Percentiles rank a stretch among this genome's conserved stretches.
Conservation (phyloP, 2,888 invertebrate species). For the Leptopilina syphax region DNA sequence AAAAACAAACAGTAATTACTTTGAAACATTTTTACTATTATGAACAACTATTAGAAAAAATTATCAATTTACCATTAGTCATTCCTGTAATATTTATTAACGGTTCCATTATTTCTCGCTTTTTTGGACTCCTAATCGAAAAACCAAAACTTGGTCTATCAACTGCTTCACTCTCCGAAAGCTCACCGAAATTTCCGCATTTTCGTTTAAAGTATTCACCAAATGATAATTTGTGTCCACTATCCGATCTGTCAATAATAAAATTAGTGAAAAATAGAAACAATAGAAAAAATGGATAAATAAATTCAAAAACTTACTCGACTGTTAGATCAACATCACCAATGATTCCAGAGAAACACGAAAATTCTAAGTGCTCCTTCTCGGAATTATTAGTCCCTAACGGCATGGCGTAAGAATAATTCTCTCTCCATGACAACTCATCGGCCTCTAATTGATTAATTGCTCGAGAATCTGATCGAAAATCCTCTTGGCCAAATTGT, state of each 20-base stretch:
- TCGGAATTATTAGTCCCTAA: constrained; percentile 51
- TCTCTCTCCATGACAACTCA: constrained; percentile 75
- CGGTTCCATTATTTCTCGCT: constrained; percentile 57
- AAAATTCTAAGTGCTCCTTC: constrained; percentile 67
- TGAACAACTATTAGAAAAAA: neutral
- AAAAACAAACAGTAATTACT: neutral
- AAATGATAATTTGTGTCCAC: constrained; percentile 73
- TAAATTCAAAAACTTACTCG: constrained; percentile 58
- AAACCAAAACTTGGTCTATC: constrained; percentile 68
- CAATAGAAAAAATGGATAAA: neutral
- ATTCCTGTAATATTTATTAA: constrained; percentile 65
- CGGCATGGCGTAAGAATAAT: constrained; percentile 62
- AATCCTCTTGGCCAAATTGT: constrained; percentile 69
- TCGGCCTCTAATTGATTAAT: constrained; percentile 74
- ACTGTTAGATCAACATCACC: constrained; percentile 70
- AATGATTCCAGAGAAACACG: constrained; percentile 72
- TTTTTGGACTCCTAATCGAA: constrained; percentile 63
- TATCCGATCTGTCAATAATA: constrained; percentile 60
- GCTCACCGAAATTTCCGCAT: constrained; percentile 73
- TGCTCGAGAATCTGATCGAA: constrained; percentile 73
- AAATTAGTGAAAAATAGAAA: neutral
- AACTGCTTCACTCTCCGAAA: constrained; percentile 55
- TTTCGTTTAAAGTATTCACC: constrained; percentile 77
- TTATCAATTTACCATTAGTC: constrained; percentile 62
- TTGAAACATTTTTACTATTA: no score